Base-by-base conservation (phyloP, 2,888 invertebrate genomes). In the Chrysolina americana region DNA sequence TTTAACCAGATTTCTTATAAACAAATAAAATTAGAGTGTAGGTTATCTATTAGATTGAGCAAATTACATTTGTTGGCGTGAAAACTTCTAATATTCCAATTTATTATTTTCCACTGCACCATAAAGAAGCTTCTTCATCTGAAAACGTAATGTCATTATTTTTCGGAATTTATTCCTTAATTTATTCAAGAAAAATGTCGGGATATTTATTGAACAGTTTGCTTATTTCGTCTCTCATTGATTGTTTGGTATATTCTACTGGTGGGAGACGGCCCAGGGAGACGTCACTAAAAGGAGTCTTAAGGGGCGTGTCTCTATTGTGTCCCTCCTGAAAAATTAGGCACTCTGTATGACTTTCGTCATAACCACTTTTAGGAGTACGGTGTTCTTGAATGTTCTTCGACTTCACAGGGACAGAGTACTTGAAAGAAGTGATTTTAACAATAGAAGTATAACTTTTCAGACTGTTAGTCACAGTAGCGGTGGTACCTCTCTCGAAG, bases 31-130 rank as follows among this genome's bases (percentile, higher is more conserved):
- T 62, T 36, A 19, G 21, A 9, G 6, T 28, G 23, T 23, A 62
- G 15, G 5, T 62, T 13, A 41, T 41, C 41, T 6, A 62, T 23
- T 10, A 62, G 21, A 28, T 62, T 62, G 28, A 11, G 2, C 28
- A 28, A n/a, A 28, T 62, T 62, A 11, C 23, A 6, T 41, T 41
- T 41, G 11, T 41, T 41, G 41, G 41, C 6, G 41, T 41, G 41
- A 41, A 9, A 41, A 23, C 62, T 62, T 62, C 62, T 62, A 15
- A 62, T 62, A 15, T 62, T 62, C 62, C 62, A 62, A 62, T 59
- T 59, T 19, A 59, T 59, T 17, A 59, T 59, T 59, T 9, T 41
- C 41, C 41, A 41, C 41, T 41, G 41, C 11, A 9, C 41, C 41
- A 41, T 41, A 41, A 11, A 41, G 41, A 41, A 9, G 41, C 6